phyloP scores from a whole-genome alignment of 1,140 invertebrate species.

The Piezodorus guildinii region DNA sequence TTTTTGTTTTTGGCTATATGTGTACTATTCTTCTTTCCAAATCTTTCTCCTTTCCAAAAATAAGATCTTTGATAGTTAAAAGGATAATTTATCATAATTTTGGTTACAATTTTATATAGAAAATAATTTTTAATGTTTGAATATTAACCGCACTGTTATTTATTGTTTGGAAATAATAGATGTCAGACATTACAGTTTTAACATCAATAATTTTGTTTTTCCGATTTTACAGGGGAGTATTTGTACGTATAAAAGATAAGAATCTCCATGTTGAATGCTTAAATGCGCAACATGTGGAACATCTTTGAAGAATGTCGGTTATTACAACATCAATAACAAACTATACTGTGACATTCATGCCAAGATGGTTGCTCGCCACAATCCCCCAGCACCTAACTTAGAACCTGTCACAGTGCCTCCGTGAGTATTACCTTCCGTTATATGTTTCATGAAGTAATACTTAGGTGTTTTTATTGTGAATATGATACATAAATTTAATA shows the following conservation, averaged over 20 bases:
- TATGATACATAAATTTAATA: not conserved
- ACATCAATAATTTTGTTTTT: too few relatives aligned
- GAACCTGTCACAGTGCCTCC: slow-evolving; percentile 66
- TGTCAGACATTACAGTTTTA: too few relatives aligned
- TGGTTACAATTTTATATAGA: too few relatives aligned
- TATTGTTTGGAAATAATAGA: too few relatives aligned
- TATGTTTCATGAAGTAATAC: not conserved
- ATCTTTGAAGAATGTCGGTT: slow-evolving; percentile 90
- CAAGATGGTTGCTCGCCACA: slow-evolving; percentile 71
- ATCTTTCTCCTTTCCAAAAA: too few relatives aligned
- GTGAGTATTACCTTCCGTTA: slow-evolving; percentile 44
- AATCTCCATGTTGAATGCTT: slow-evolving; percentile 94
- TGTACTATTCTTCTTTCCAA: too few relatives aligned
- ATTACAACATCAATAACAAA: slow-evolving; percentile 92
- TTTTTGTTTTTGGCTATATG: too few relatives aligned
- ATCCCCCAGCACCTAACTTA: slow-evolving; percentile 60
- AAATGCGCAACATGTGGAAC: slow-evolving; percentile 90
- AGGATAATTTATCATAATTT: too few relatives aligned
- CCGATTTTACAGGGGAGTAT: slow-evolving; percentile 64
- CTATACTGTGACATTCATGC: slow-evolving; percentile 94
- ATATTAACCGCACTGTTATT: too few relatives aligned
- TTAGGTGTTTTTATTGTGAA: not conserved
- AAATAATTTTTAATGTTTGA: too few relatives aligned
- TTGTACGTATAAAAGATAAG: slow-evolving; percentile 91
- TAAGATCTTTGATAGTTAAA: too few relatives aligned